Evolutionary conservation across 2,888 invertebrate genomes (phyloP).

Genomic region (Cyclophora albipunctata): DNA sequence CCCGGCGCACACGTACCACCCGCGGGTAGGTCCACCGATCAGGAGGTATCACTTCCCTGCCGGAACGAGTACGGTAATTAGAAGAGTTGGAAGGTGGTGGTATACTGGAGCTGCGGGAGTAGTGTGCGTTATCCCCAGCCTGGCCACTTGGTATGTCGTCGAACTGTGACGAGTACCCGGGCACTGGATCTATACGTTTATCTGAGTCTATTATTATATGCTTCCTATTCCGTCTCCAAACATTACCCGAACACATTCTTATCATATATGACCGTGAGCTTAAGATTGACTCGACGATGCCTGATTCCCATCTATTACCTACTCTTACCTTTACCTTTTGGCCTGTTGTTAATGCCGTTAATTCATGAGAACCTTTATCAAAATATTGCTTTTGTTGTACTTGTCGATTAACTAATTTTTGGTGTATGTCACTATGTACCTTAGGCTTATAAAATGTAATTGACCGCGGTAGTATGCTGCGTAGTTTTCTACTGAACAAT

Average conservation of each 20-base stretch:
- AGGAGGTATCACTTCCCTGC: neutral
- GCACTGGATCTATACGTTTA: neutral
- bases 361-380: neutral
- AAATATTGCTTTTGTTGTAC: neutral
- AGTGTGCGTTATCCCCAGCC: neutral
- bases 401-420: neutral
- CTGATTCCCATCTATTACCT: neutral
- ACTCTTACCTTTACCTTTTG: neutral
- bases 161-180: neutral
- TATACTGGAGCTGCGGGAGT: neutral
- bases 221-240: neutral
- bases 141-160: neutral
- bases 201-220: neutral
- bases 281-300: neutral
- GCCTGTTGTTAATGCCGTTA: neutral
- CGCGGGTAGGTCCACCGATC: neutral
- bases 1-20: too few relatives aligned
- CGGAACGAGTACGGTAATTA: neutral
- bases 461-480: slow-evolving; percentile 1
- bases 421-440: neutral
- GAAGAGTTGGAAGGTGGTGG: neutral
- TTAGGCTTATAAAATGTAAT: neutral
- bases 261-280: neutral
- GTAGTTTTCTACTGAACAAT: neutral
- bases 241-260: neutral